These are phyloP conservation scores for Cantharis nigra DNA, from an alignment of 2,888 invertebrate genomes.

Conservation along the genomic window DNA sequence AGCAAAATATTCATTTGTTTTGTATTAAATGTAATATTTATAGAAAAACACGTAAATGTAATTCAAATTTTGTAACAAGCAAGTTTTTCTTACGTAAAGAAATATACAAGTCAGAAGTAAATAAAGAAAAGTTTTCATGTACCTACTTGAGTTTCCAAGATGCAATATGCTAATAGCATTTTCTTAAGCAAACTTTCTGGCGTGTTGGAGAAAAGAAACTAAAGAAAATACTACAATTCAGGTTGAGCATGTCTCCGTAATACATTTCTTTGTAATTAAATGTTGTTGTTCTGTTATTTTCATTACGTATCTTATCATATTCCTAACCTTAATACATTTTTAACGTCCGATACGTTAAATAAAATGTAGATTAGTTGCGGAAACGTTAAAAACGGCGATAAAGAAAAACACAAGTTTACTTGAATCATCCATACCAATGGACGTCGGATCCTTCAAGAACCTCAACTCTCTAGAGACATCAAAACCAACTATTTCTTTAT, in stretches of 20 bases:
- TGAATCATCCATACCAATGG: slow-evolving; percentile 18
- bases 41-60: neutral
- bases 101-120: slow-evolving; percentile 38
- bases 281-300: slow-evolving; percentile 19
- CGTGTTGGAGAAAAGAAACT: slow-evolving; percentile 21
- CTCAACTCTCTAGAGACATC: slow-evolving; percentile 17
- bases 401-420: slow-evolving; percentile 18
- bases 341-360: neutral
- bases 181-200: slow-evolving; percentile 25
- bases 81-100: slow-evolving; percentile 32
- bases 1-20: neutral
- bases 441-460: slow-evolving; percentile 15
- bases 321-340: neutral
- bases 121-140: slow-evolving; percentile 31
- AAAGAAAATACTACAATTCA: slow-evolving; percentile 15
- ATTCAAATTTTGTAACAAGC: neutral
- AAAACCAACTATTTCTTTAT: slow-evolving; percentile 22
- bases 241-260: slow-evolving; percentile 5
- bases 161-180: slow-evolving; percentile 30
- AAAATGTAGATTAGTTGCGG: neutral
- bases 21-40: neutral
- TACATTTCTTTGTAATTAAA: slow-evolving; percentile 15
- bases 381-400: neutral
- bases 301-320: neutral
- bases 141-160: slow-evolving; percentile 20